phyloP scores from a whole-genome alignment of 2,797 vertebrate species.

The Pterois miles region DNA sequence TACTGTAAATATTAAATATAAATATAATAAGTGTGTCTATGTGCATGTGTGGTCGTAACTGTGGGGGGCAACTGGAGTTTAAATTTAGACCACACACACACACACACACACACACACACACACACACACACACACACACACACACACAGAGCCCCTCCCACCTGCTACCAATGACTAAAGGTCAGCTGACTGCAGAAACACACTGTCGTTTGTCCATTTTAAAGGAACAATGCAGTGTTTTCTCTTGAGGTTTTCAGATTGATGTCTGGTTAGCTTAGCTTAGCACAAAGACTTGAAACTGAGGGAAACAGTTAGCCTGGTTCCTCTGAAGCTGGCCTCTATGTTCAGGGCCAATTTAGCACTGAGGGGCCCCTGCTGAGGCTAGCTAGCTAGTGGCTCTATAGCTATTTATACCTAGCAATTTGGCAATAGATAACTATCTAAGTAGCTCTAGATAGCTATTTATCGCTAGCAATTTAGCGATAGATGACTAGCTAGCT shows the following conservation, averaged over 20 bases:
- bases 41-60: neutral
- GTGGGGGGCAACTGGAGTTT: slow-evolving; percentile 25
- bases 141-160: slow-evolving; percentile 12
- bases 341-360: too few relatives aligned
- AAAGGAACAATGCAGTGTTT: neutral
- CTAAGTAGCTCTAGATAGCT: too few relatives aligned
- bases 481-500: too few relatives aligned
- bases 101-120: neutral
- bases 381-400: too few relatives aligned
- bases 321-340: too few relatives aligned
- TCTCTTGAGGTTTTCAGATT: neutral
- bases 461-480: too few relatives aligned
- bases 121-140: neutral
- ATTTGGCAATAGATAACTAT: too few relatives aligned
- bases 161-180: slow-evolving; percentile 14
- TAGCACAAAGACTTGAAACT: neutral
- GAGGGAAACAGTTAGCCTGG: too few relatives aligned
- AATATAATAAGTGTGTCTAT: too few relatives aligned
- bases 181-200: slow-evolving; percentile 32
- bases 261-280: neutral
- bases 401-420: too few relatives aligned
- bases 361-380: too few relatives aligned
- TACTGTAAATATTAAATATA: too few relatives aligned
- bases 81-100: slow-evolving; percentile 33
- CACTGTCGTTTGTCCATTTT: neutral